Conservation (phyloP, 2,113 vertebrate species). For the Ceyx melanurus region DNA sequence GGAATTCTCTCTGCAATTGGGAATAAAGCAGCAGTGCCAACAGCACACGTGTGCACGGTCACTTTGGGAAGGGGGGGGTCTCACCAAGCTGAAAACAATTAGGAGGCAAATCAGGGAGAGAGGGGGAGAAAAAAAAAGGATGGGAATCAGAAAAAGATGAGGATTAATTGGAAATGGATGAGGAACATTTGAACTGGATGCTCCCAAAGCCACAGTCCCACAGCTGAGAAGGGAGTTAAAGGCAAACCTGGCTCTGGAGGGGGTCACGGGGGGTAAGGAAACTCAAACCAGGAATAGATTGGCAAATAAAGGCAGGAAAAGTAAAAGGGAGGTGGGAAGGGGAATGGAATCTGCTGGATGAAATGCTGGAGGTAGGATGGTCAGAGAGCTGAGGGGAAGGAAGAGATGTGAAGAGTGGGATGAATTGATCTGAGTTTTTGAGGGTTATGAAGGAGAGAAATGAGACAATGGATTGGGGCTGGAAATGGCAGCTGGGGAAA, state of each 20-base stretch:
- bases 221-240: conserved; percentile 43
- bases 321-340: background rate
- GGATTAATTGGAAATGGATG: conserved; percentile 62
- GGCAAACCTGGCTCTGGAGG: conserved; percentile 38
- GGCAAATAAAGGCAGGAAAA: too few relatives aligned
- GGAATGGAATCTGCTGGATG: background rate
- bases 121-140: background rate
- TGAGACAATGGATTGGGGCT: too few relatives aligned
- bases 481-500: too few relatives aligned
- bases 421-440: too few relatives aligned
- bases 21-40: background rate
- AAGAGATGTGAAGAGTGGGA: too few relatives aligned
- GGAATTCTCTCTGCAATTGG: background rate
- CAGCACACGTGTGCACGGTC: accelerated
- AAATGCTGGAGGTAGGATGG: too few relatives aligned
- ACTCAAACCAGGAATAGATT: too few relatives aligned
- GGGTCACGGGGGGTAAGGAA: background rate
- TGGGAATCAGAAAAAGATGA: conserved; percentile 61
- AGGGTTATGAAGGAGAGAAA: too few relatives aligned
- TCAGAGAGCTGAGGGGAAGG: too few relatives aligned
- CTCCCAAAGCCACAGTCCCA: conserved; percentile 64
- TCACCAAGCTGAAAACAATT: conserved; percentile 58
- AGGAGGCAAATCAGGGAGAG: background rate
- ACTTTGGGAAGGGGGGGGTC: background rate
- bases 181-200: conserved; percentile 67